phyloP scores from a whole-genome alignment of 2,113 vertebrate genomes.

The Porphyrio hochstetteri region DNA sequence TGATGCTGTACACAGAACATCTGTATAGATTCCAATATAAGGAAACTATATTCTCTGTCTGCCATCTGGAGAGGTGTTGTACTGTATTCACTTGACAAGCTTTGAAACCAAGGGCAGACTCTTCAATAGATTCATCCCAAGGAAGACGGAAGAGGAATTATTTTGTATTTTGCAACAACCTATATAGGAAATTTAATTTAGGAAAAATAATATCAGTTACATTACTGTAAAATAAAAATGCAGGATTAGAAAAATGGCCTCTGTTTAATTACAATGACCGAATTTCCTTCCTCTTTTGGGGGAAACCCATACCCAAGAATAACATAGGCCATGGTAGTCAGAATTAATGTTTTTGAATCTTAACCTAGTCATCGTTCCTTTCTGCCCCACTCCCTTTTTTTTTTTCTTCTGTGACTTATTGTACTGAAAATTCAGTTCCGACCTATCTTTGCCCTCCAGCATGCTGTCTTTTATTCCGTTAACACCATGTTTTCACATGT shows the following conservation, averaged over 20 bases:
- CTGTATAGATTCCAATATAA: conserved; percentile 21
- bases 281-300: not conserved
- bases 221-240: not conserved
- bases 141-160: not conserved
- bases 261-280: not conserved
- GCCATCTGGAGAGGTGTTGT: conserved; percentile 1
- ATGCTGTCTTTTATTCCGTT: not conserved
- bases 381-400: not conserved
- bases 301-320: not conserved
- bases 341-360: not conserved
- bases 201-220: not conserved
- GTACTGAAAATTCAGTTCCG: conserved; percentile 18
- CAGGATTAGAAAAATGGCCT: not conserved
- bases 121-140: not conserved
- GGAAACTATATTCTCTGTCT: conserved; percentile 1
- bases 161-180: not conserved
- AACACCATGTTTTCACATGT: not conserved
- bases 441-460: not conserved
- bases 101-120: conserved; percentile 10
- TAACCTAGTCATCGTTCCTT: not conserved
- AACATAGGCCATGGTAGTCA: not conserved
- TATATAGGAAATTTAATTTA: not conserved
- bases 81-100: not conserved
- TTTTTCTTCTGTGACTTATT: not conserved
- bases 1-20: conserved; percentile 11